Base-by-base conservation (phyloP, 2,113 vertebrate species). In the Catagonus wagneri region DNA sequence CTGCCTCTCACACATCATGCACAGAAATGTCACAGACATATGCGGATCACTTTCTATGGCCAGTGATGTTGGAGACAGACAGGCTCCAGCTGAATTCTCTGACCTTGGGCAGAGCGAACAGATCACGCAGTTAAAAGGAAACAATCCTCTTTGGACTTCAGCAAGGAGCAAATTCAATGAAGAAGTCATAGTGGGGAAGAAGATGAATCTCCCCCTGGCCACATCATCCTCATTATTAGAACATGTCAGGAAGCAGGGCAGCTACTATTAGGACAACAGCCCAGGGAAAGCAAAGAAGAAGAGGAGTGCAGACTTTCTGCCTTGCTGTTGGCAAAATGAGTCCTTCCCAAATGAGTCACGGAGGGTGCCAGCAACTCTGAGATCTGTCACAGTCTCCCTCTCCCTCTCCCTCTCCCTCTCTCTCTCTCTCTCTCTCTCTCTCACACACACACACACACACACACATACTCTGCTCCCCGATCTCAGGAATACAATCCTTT, bases 151-250 rank as follows among this genome's bases (percentile, higher is more conserved):
- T 50, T 95, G 74, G 93, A 94, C 69, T 84, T 89, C 58, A 93
- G 89, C 72, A 91, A 97, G 81, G 74, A 96, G 44, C 54, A 97
- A 88, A 95, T 87, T 94, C 85, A 95, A 74, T 86, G 89, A 96
- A 93, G 83, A 95, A 94, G 86, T 96, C 94, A 95, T 52, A 95
- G 36, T 94, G 78, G 75, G 69, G 65, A 90, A 97, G 72, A 97
- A 94, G 54, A 92, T 80, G 68, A 90, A 93, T 97, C 54, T 93
- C 83, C 93, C 89, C 66, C 32, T 89, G 78, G 95, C 74, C 91
- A 96, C 72, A 94, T 96, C 91, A 96, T 83, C 83, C 36, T 93
- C 60, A 63, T 97, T 96, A 97, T 96, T 93, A 97, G 84, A 81
- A 90, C 79, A 96, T 79, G 96, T 97, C 88, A 97, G 93, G 90